A percentile compares a stretch with the other conserved stretches of the same genome.
phyloP scores from a whole-genome alignment of 2,113 vertebrate genomes.

The Patagioenas fasciata region DNA sequence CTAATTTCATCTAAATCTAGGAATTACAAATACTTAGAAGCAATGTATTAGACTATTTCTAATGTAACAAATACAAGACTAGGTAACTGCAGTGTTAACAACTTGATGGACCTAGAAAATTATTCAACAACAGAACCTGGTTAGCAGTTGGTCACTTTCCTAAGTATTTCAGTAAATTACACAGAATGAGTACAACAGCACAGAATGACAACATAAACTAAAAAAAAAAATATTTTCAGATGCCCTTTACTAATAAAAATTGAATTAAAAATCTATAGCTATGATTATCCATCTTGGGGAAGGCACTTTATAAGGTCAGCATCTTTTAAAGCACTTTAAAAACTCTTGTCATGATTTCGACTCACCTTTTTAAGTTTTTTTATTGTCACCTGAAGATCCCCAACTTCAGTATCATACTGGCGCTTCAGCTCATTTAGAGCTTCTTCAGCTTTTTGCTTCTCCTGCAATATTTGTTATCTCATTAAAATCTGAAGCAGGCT shows the following conservation, averaged over 20 bases:
- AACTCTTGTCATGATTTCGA: neutral
- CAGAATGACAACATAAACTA: neutral
- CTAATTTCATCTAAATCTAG: neutral
- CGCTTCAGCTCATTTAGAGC: constrained; percentile 82
- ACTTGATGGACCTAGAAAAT: neutral
- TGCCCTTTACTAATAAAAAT: neutral
- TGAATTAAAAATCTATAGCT: neutral
- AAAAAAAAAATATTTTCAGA: neutral
- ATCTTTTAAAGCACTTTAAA: neutral
- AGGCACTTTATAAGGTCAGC: neutral
- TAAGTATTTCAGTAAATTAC: neutral
- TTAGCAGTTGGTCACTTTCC: neutral
- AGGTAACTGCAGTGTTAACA: neutral
- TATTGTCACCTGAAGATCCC: constrained; percentile 91
- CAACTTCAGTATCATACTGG: constrained; percentile 88
- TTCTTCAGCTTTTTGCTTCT: constrained; percentile 83
- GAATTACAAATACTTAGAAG: neutral
- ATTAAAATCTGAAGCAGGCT: neutral
- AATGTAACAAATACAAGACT: neutral
- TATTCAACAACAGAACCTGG: neutral
- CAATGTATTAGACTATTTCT: neutral
- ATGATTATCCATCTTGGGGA: neutral
- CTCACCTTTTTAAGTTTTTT: constrained; percentile 89
- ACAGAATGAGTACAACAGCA: neutral
- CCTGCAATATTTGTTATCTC: constrained; percentile 69